Conservation (phyloP, 2,888 invertebrate species). For the Parthenolecanium corni region DNA sequence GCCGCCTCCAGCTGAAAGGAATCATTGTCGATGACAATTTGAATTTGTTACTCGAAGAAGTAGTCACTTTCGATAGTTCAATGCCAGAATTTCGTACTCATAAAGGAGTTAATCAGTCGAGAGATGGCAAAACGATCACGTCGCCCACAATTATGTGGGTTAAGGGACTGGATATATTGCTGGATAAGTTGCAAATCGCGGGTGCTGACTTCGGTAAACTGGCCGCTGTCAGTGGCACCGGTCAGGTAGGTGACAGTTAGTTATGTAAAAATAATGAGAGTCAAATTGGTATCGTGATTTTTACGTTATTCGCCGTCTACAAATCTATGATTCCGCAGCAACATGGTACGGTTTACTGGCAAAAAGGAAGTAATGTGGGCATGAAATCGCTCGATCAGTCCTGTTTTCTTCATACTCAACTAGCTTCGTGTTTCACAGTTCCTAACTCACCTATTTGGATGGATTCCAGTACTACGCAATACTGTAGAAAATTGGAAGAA, state of each 20-base stretch:
- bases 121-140: conserved; percentile 48
- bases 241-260: conserved; percentile 55
- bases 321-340: conserved; percentile 50
- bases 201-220: conserved; percentile 75
- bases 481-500: conserved; percentile 68
- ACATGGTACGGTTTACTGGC: conserved; percentile 97
- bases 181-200: conserved; percentile 68
- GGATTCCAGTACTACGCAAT: conserved; percentile 71
- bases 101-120: conserved; percentile 48
- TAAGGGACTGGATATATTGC: conserved; percentile 80
- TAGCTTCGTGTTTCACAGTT: conserved; percentile 66
- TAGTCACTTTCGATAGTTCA: conserved; percentile 82
- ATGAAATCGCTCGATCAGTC: conserved; percentile 56
- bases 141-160: conserved; percentile 90
- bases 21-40: conserved; percentile 64
- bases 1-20: conserved; percentile 73
- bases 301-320: background rate
- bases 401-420: conserved; percentile 70
- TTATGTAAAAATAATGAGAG: too few relatives aligned
- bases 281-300: too few relatives aligned
- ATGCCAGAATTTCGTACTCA: conserved; percentile 73
- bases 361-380: conserved; percentile 54
- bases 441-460: conserved; percentile 88
- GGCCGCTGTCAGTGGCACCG: conserved; percentile 78
- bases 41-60: conserved; percentile 60